Percentiles rank a stretch among this genome's conserved stretches.
phyloP scores from a whole-genome alignment of 2,888 invertebrate species.

The Lycaena phlaeas region DNA sequence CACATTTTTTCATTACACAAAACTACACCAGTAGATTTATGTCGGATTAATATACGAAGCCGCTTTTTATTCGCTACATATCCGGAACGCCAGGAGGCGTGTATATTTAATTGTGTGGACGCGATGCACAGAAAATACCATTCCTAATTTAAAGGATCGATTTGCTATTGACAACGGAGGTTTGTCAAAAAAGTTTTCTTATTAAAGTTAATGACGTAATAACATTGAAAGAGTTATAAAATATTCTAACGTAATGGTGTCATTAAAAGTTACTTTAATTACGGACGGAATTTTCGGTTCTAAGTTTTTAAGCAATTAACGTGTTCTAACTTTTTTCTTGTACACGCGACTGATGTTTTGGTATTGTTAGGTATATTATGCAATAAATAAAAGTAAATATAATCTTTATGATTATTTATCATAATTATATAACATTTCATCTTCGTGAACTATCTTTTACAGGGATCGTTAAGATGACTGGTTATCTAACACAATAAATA shows the following conservation, averaged over 20 bases:
- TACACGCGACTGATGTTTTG: not conserved
- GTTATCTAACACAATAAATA: too few relatives aligned
- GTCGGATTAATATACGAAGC: conserved; percentile 60
- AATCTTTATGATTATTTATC: too few relatives aligned
- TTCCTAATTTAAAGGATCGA: conserved; percentile 3
- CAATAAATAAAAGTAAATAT: too few relatives aligned
- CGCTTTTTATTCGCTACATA: conserved; percentile 57
- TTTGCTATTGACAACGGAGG: not conserved
- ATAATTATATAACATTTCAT: too few relatives aligned
- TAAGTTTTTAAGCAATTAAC: not conserved
- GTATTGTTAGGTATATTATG: not conserved
- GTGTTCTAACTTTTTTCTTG: not conserved
- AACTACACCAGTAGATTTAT: conserved; percentile 61
- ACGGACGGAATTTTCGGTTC: conserved; percentile 3
- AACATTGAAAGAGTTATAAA: conserved; percentile 2
- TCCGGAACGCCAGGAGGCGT: conserved; percentile 59
- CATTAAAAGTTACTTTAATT: conserved; percentile 5
- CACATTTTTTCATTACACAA: conserved; percentile 64
- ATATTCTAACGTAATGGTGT: conserved; percentile 3
- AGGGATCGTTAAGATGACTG: too few relatives aligned
- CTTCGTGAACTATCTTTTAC: too few relatives aligned
- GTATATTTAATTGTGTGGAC: conserved; percentile 45
- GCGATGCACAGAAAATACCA: not conserved
- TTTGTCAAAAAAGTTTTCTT: conserved; percentile 4
- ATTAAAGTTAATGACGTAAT: conserved; percentile 1